Percentiles rank a stretch among this genome's conserved stretches.
These are phyloP conservation scores for Andricus quercusramuli DNA, from an alignment of 2,888 invertebrate species.

Conservation along the genomic window DNA sequence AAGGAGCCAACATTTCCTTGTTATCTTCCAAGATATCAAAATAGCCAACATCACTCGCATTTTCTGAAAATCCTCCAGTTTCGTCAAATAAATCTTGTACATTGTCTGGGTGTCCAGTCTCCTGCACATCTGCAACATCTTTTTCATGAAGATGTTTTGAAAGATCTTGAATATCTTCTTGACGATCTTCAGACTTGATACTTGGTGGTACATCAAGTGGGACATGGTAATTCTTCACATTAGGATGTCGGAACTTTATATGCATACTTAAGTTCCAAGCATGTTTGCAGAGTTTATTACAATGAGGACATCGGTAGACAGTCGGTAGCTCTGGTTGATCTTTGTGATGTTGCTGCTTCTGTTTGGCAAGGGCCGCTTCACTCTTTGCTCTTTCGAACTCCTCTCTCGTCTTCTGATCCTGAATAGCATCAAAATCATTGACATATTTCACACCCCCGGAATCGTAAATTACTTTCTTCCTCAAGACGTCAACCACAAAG, in stretches of 20 bases:
- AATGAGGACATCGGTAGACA: constrained; percentile 4
- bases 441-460: background rate
- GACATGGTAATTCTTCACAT: background rate
- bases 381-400: background rate
- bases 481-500: background rate
- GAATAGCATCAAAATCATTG: constrained; percentile 4
- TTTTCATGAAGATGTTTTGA: background rate
- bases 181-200: background rate
- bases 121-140: background rate
- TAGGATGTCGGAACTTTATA: constrained; percentile 32
- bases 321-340: background rate
- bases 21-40: background rate
- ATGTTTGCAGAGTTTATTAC: constrained; percentile 21
- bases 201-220: background rate
- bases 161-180: background rate
- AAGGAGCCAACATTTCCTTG: background rate
- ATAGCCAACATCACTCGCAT: background rate
- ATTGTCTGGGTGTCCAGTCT: background rate
- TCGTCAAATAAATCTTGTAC: background rate
- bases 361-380: background rate
- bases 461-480: constrained; percentile 18
- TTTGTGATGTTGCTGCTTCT: background rate
- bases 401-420: background rate
- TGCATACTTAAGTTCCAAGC: constrained; percentile 6
- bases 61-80: background rate